Evolutionary conservation across 2,113 vertebrate species (phyloP).

Genomic region (Mesoclemmys tuberculata): DNA sequence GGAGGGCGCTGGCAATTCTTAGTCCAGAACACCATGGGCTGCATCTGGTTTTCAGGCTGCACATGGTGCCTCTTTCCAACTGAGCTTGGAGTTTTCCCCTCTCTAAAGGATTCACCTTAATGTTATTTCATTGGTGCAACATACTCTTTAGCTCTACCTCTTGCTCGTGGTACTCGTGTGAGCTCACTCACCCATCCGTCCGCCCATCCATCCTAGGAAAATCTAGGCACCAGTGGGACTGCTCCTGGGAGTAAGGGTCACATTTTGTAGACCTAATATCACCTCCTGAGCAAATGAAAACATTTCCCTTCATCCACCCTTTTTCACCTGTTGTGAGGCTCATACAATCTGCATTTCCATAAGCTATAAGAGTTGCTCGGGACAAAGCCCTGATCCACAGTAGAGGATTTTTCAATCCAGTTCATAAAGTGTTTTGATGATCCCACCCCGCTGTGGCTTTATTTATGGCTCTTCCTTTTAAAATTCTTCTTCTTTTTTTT

Average conservation of each 20-base stretch:
- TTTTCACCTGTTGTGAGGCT: background rate
- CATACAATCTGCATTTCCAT: background rate
- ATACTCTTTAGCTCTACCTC: rapidly evolving
- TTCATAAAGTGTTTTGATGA: constrained; percentile 11
- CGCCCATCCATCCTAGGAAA: background rate
- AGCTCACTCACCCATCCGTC: rapidly evolving
- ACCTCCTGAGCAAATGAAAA: background rate
- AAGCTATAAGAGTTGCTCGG: background rate
- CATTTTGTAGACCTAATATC: background rate
- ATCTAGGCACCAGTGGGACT: background rate
- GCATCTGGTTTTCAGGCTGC: background rate
- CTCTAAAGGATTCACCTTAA: background rate
- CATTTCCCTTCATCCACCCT: background rate
- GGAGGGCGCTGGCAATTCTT: background rate
- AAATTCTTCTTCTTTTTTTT: background rate
- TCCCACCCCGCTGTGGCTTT: constrained; percentile 39
- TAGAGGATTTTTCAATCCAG: constrained; percentile 49
- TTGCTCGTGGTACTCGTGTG: rapidly evolving
- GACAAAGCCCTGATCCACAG: constrained; percentile 10
- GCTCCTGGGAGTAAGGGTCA: background rate
- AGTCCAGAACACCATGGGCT: background rate
- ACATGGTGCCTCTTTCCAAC: background rate
- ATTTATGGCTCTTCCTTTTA: constrained; percentile 50
- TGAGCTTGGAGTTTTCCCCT: background rate
- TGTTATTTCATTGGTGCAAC: background rate